Evolutionary conservation across 2,113 vertebrate species (phyloP).

Genomic region (Datnioides undecimradiatus): DNA sequence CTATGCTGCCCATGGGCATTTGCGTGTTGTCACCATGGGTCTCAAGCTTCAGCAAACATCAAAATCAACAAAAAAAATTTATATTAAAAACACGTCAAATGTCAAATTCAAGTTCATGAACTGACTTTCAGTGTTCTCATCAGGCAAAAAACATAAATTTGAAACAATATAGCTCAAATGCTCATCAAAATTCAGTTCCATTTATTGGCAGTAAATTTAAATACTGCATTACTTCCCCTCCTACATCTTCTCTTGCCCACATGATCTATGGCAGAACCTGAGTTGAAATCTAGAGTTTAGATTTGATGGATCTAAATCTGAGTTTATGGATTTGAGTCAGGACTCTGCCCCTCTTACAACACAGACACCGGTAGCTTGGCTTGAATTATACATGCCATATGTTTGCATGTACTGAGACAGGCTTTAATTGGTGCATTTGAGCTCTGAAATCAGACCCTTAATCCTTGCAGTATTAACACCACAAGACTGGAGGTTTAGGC

Average conservation of each 20-base stretch:
- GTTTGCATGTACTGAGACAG: conserved; percentile 32
- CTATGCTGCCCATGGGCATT: no score
- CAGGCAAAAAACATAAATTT: no score
- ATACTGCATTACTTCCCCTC: not conserved
- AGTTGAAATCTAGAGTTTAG: not conserved
- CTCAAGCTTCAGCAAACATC: no score
- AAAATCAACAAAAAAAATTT: no score
- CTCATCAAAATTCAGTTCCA: no score
- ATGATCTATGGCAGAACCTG: not conserved
- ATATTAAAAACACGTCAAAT: no score
- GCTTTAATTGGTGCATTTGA: conserved; percentile 57
- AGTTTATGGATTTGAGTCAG: not conserved
- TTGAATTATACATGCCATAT: conserved; percentile 41
- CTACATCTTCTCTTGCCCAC: no score
- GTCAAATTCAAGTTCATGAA: no score
- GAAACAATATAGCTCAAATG: no score
- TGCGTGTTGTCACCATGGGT: no score
- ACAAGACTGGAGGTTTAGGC: conserved; percentile 25
- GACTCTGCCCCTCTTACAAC: not conserved
- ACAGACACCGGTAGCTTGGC: not conserved
- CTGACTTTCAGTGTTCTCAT: no score
- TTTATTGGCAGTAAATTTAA: not conserved
- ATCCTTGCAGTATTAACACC: conserved; percentile 54
- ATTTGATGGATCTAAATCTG: not conserved
- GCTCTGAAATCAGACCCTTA: conserved; percentile 70